These are phyloP conservation scores for Phainopepla nitens DNA, from an alignment of 2,113 vertebrate species.

Conservation along the genomic window DNA sequence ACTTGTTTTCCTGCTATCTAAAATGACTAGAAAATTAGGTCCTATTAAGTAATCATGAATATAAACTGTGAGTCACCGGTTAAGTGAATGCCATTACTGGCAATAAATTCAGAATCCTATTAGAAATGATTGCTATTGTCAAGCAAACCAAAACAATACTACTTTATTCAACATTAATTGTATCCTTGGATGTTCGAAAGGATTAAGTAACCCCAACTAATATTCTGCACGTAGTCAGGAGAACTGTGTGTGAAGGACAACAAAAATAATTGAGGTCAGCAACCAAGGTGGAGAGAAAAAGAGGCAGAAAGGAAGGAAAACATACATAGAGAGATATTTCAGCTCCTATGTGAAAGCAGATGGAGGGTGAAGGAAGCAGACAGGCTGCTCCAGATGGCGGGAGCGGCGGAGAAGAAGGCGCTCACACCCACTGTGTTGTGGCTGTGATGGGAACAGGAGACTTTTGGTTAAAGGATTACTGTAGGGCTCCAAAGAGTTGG, in stretches of 20 bases:
- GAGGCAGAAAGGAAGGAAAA: background rate
- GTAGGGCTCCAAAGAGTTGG: background rate
- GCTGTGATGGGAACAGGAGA: slow-evolving; percentile 30
- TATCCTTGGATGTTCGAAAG: background rate
- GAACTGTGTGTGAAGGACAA: background rate
- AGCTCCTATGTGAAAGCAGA: slow-evolving; percentile 37
- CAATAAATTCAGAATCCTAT: slow-evolving; percentile 45
- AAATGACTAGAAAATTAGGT: slow-evolving; percentile 59
- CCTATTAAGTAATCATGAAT: slow-evolving; percentile 58
- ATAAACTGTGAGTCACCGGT: slow-evolving; percentile 52
- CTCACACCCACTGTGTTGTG: slow-evolving; percentile 61
- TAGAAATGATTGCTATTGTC: slow-evolving; percentile 27
- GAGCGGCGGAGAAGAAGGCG: background rate
- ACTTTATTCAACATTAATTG: slow-evolving; percentile 44
- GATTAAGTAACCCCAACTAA: background rate
- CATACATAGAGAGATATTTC: background rate
- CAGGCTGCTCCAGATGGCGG: slow-evolving; percentile 52
- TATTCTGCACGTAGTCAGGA: background rate
- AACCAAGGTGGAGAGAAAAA: background rate
- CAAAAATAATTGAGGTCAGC: slow-evolving; percentile 19
- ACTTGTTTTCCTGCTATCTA: slow-evolving; percentile 43
- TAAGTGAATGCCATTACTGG: slow-evolving; percentile 37
- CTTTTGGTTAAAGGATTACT: background rate
- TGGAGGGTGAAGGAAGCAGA: slow-evolving; percentile 61
- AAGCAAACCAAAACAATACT: slow-evolving; percentile 35